Conservation (phyloP, 2,113 vertebrate genomes). For the Blennius ocellaris region DNA sequence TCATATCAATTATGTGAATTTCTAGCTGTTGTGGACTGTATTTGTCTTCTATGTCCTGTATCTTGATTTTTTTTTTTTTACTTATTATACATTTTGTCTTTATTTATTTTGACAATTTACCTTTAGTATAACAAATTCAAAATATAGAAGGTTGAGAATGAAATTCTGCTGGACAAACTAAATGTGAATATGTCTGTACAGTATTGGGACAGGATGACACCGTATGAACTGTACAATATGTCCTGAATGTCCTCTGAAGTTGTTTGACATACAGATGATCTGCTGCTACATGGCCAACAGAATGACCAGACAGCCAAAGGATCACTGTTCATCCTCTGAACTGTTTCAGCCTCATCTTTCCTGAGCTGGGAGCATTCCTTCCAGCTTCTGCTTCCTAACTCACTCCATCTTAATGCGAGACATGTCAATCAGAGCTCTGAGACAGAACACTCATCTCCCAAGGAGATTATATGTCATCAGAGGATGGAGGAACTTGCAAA, state of each 20-base stretch:
- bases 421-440: conserved; percentile 80
- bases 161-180: not conserved
- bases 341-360: conserved; percentile 32
- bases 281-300: conserved; percentile 34
- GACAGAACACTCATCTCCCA: conserved; percentile 78
- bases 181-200: too few relatives aligned
- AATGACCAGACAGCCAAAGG: conserved; percentile 39
- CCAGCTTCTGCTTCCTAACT: conserved; percentile 39
- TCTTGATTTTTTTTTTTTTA: too few relatives aligned
- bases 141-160: not conserved
- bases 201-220: conserved; percentile 11
- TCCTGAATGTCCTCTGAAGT: conserved; percentile 26
- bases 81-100: not conserved
- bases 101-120: not conserved
- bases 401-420: conserved; percentile 56
- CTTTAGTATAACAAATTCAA: not conserved
- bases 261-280: conserved; percentile 51
- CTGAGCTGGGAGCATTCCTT: conserved; percentile 46
- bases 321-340: conserved; percentile 36
- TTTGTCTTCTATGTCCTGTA: not conserved
- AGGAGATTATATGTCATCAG: conserved; percentile 85
- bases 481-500: conserved; percentile 80
- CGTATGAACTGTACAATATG: not conserved
- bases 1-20: not conserved
- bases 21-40: not conserved